Evolutionary conservation across 2,797 vertebrate species (phyloP).

Genomic region (Pipistrellus pipistrellus): DNA sequence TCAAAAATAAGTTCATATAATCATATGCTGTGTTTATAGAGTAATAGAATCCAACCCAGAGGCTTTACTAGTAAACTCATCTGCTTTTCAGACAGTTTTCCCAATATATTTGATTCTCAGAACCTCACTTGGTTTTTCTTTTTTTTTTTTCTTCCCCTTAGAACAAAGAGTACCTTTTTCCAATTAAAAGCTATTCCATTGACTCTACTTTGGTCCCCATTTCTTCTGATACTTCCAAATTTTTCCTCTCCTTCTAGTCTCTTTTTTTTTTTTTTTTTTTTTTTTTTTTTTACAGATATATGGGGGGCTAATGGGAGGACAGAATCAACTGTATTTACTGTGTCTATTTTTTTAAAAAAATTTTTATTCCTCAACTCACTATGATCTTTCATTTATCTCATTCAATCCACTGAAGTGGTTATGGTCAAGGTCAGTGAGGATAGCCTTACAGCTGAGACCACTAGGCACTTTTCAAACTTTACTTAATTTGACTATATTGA

Average conservation of each 20-base stretch:
- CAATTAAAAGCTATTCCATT: background rate
- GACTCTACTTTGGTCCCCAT: background rate
- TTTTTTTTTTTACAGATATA: background rate
- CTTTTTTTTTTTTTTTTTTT: background rate
- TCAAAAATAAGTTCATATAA: background rate
- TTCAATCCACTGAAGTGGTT: background rate
- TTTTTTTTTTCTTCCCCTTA: background rate
- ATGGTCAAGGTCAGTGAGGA: background rate
- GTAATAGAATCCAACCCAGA: background rate
- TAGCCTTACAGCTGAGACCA: background rate
- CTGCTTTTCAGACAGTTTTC: background rate
- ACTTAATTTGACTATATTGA: background rate
- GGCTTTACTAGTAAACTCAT: background rate
- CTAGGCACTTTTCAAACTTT: background rate
- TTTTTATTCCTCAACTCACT: background rate
- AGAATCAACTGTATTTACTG: background rate
- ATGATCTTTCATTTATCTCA: background rate
- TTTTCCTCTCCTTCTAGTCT: background rate
- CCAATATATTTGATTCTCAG: background rate
- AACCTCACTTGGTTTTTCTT: background rate
- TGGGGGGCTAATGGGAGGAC: rapidly evolving
- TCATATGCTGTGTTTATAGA: background rate
- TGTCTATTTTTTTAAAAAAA: background rate
- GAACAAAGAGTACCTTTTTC: background rate
- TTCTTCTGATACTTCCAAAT: background rate